A percentile compares a stretch with the other conserved stretches of the same genome.
These are phyloP conservation scores for Microtus ochrogaster DNA, from an alignment of 2,113 vertebrate species.

Conservation along the genomic window DNA sequence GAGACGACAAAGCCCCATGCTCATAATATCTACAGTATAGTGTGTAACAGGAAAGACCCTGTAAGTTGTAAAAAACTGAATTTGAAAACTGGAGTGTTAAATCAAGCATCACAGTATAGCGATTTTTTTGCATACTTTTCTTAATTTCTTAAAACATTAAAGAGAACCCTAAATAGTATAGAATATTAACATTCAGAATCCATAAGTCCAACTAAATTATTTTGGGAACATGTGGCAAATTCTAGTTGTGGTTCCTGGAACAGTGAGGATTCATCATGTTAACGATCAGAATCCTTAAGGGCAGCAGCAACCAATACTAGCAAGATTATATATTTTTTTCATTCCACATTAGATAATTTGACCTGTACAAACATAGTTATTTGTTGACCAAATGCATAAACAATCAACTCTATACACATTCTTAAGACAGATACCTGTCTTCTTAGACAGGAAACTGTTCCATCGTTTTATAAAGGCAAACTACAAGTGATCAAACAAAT, in stretches of 20 bases:
- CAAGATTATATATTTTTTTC: not conserved
- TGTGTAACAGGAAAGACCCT: not conserved
- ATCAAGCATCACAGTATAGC: not conserved
- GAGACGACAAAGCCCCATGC: not conserved
- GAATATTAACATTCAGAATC: not conserved
- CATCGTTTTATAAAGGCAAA: constrained; percentile 16
- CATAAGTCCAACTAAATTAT: not conserved
- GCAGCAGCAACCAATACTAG: not conserved
- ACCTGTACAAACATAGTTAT: not conserved
- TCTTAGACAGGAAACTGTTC: not conserved
- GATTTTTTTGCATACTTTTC: not conserved
- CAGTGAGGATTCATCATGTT: not conserved
- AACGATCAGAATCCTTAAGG: not conserved
- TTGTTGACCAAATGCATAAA: not conserved
- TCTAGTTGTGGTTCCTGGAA: not conserved
- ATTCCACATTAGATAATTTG: not conserved
- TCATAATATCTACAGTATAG: not conserved
- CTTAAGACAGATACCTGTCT: not conserved
- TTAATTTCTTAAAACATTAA: not conserved
- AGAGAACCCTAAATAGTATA: not conserved
- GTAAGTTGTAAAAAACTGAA: not conserved
- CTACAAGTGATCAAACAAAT: not conserved
- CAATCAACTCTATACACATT: not conserved
- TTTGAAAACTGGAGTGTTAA: not conserved
- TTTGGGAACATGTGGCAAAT: not conserved